Conservation (phyloP, 2,888 invertebrate genomes). For the Lasioglossum calceatum region DNA sequence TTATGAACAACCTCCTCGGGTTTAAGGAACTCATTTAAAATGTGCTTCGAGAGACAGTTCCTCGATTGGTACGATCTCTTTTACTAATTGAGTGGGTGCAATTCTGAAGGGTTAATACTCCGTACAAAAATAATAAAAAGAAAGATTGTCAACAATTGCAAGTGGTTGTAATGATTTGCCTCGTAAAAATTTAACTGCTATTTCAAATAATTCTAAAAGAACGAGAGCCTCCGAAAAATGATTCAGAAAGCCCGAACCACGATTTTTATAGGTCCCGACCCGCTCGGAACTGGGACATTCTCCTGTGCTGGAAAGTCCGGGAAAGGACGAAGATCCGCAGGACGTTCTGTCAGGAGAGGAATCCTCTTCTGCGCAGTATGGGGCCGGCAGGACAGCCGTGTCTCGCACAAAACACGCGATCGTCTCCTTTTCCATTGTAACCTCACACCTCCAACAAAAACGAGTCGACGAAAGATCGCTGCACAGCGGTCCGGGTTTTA, state of each 20-base stretch:
- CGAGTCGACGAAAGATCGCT: conserved; percentile 74
- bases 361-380: conserved; percentile 70
- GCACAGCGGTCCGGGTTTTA: conserved; percentile 67
- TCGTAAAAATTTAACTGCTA: too few species aligned
- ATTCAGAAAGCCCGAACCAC: neutral
- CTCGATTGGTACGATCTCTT: too few species aligned
- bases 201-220: neutral
- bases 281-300: neutral
- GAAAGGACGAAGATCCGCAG: conserved; percentile 58
- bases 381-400: conserved; percentile 64
- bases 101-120: too few species aligned
- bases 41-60: too few species aligned
- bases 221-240: too few species aligned
- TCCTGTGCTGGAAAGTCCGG: too few species aligned
- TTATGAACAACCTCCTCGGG: too few species aligned
- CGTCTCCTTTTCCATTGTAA: conserved; percentile 78
- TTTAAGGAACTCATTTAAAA: too few species aligned
- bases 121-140: too few species aligned
- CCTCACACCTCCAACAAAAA: conserved; percentile 82
- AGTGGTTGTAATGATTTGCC: too few species aligned
- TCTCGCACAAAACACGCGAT: conserved; percentile 78
- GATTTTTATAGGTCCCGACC: neutral
- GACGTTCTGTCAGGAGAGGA: conserved; percentile 67
- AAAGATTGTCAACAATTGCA: too few species aligned
- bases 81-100: too few species aligned